A percentile compares a stretch with the other conserved stretches of the same genome.
Conservation (phyloP, 2,113 vertebrate genomes). For the Microtus richardsoni region DNA sequence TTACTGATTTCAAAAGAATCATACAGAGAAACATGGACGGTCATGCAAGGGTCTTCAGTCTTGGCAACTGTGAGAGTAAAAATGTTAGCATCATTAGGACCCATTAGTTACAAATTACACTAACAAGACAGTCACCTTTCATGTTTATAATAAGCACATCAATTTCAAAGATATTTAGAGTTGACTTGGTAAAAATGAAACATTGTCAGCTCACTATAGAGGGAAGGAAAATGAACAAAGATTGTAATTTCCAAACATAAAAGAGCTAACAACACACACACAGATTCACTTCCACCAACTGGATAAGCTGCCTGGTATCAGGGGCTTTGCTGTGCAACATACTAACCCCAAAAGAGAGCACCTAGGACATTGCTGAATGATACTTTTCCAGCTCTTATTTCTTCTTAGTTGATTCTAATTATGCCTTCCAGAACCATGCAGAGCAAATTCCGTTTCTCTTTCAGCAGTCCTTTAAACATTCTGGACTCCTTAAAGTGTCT, state of each 20-base stretch:
- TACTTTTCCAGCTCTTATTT: background rate
- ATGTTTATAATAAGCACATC: background rate
- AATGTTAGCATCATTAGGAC: background rate
- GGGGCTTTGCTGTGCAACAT: background rate
- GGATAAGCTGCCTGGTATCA: background rate
- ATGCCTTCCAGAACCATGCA: background rate
- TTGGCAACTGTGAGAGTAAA: background rate
- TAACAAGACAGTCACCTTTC: background rate
- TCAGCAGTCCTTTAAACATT: slow-evolving; percentile 2
- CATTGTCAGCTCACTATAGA: background rate
- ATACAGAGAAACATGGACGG: background rate
- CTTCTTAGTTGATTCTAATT: background rate
- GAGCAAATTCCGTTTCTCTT: background rate
- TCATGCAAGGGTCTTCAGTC: background rate
- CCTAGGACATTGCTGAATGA: background rate
- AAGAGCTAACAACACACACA: background rate
- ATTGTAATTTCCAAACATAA: background rate
- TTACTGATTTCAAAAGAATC: background rate
- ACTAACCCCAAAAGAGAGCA: background rate
- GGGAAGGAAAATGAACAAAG: background rate
- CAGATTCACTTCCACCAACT: background rate
- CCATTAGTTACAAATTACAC: background rate
- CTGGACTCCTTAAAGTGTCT: background rate
- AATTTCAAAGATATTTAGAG: background rate
- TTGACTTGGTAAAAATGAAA: slow-evolving; percentile 12